Conservation (phyloP, 2,797 vertebrate genomes). For the Trachurus trachurus region DNA sequence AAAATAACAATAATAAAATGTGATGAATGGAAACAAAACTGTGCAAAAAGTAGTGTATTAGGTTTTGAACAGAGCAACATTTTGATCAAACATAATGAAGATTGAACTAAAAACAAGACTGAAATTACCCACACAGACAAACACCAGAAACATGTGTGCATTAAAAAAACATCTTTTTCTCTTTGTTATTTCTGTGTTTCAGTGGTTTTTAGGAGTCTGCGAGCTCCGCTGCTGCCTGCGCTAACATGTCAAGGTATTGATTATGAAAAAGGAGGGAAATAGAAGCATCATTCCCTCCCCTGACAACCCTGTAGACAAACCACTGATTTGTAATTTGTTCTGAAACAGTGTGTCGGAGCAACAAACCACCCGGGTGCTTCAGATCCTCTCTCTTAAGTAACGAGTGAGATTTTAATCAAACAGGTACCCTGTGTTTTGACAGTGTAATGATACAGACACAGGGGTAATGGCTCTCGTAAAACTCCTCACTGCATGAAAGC, state of each 20-base stretch:
- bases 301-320: conserved; percentile 33
- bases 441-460: conserved; percentile 66
- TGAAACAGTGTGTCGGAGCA: conserved; percentile 39
- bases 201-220: neutral
- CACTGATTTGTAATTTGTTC: conserved; percentile 61
- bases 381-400: conserved; percentile 48
- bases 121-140: neutral
- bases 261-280: conserved; percentile 16
- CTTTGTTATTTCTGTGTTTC: neutral
- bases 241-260: conserved; percentile 36
- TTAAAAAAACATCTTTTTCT: neutral
- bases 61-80: neutral
- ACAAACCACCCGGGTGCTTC: conserved; percentile 36
- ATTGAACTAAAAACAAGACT: neutral
- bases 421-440: conserved; percentile 63
- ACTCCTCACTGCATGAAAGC: conserved; percentile 60
- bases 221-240: neutral
- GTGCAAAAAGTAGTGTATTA: too few relatives aligned
- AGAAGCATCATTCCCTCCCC: conserved; percentile 29
- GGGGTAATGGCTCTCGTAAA: conserved; percentile 67
- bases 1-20: too few relatives aligned
- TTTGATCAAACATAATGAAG: neutral
- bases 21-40: too few relatives aligned
- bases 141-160: neutral
- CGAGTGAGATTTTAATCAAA: conserved; percentile 68